These are phyloP conservation scores for Capreolus pygargus DNA, from an alignment of 2,113 vertebrate genomes.

Conservation along the genomic window DNA sequence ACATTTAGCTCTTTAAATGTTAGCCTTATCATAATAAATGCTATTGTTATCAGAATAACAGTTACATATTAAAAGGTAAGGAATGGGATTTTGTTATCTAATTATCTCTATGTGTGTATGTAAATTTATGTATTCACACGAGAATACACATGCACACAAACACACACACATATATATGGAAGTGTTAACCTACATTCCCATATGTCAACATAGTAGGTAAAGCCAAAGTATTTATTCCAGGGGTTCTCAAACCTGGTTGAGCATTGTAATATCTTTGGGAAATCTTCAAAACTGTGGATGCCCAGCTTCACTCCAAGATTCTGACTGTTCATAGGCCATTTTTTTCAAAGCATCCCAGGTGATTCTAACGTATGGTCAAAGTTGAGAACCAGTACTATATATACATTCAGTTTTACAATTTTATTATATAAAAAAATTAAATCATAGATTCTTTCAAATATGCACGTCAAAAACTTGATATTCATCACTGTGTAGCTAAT, in stretches of 20 bases:
- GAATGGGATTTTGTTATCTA: neutral
- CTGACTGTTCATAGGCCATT: neutral
- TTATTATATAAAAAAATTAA: neutral
- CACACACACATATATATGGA: accelerated
- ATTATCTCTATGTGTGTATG: neutral
- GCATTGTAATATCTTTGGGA: neutral
- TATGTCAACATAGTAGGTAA: neutral
- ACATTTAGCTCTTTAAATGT: neutral
- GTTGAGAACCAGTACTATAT: neutral
- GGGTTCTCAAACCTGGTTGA: neutral
- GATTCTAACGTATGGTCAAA: neutral
- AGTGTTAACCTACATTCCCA: neutral
- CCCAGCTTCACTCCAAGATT: neutral
- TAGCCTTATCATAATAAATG: neutral
- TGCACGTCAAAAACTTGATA: neutral
- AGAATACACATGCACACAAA: too few species aligned
- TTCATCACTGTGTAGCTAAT: neutral
- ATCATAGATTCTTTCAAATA: neutral
- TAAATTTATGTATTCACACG: neutral
- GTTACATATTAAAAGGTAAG: neutral
- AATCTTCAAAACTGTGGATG: neutral
- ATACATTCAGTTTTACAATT: neutral
- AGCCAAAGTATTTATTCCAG: neutral
- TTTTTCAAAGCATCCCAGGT: neutral
- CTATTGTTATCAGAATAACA: neutral